Conservation (phyloP, 2,797 vertebrate genomes). For the Nannoperca obscura region DNA sequence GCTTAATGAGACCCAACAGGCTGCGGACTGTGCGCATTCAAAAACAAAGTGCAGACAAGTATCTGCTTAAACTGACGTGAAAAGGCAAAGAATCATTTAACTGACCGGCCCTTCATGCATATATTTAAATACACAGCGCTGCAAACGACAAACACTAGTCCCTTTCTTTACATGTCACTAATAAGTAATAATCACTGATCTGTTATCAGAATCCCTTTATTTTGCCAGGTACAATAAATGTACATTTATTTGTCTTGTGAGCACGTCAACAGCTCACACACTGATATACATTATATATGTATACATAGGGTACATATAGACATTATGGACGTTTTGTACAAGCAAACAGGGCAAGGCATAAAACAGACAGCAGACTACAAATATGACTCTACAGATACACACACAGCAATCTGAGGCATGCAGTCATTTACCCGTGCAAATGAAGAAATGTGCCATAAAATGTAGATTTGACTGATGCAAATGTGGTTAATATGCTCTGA, state of each 20-base stretch:
- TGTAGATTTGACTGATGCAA: constrained; percentile 31
- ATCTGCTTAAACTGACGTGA: constrained; percentile 11
- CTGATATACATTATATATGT: constrained; percentile 47
- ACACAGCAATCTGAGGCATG: constrained; percentile 58
- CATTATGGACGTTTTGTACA: constrained; percentile 47
- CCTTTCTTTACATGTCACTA: constrained; percentile 39
- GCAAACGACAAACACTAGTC: constrained; percentile 19
- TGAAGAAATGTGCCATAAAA: constrained; percentile 39
- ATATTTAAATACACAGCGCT: not conserved
- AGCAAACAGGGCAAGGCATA: constrained; percentile 44
- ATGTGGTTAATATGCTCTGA: constrained; percentile 44
- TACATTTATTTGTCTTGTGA: constrained; percentile 51
- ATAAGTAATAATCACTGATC: constrained; percentile 62
- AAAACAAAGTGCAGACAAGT: constrained; percentile 32
- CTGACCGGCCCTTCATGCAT: constrained; percentile 8
- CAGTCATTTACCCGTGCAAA: constrained; percentile 50
- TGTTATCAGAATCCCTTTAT: constrained; percentile 73
- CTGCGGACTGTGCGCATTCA: constrained; percentile 34
- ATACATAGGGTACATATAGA: constrained; percentile 52
- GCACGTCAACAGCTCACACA: constrained; percentile 38
- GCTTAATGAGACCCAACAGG: constrained; percentile 70
- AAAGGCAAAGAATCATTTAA: constrained; percentile 28
- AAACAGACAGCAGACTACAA: constrained; percentile 54
- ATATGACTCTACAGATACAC: constrained; percentile 50
- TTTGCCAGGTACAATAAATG: constrained; percentile 59